Evolutionary conservation across 2,888 invertebrate species (phyloP).

Genomic region (Drosophila birchii): DNA sequence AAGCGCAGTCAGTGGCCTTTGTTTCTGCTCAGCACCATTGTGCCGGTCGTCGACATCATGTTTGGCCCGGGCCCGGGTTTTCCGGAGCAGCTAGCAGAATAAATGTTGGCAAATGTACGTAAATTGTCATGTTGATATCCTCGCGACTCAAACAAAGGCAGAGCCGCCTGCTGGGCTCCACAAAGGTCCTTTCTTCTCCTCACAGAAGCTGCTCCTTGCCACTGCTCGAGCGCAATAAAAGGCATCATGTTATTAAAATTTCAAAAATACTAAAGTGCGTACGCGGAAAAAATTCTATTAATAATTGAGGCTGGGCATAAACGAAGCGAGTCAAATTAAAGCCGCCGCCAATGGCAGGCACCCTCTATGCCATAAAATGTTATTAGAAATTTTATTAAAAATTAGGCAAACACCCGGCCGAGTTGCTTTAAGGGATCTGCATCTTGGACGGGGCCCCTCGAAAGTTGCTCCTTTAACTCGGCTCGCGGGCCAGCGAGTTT

Average conservation of each 20-base stretch:
- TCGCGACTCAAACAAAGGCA: conserved; percentile 62
- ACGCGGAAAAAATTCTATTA: conserved; percentile 63
- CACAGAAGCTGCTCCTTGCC: not conserved
- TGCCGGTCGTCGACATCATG: conserved; percentile 7
- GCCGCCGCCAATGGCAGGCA: conserved; percentile 44
- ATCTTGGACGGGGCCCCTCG: conserved; percentile 37
- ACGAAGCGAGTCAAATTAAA: conserved; percentile 57
- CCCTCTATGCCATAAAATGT: conserved; percentile 60
- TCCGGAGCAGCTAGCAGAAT: conserved; percentile 44
- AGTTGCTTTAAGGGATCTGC: conserved; percentile 14
- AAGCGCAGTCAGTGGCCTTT: conserved; percentile 25
- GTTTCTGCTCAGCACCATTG: conserved; percentile 20
- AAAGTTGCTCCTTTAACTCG: conserved; percentile 49
- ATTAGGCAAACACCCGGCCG: conserved; percentile 54
- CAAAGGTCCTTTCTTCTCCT: conserved; percentile 2
- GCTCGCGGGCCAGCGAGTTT: conserved; percentile 48
- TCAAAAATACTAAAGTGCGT: conserved; percentile 76
- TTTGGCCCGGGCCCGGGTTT: not conserved
- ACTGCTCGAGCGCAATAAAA: conserved; percentile 64
- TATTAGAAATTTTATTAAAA: conserved; percentile 69
- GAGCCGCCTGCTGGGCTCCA: conserved; percentile 57
- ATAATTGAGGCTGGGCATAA: conserved; percentile 59
- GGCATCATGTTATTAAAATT: conserved; percentile 76
- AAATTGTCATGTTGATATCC: conserved; percentile 78
- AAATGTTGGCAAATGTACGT: conserved; percentile 73